Conservation (phyloP, 2,888 invertebrate species). For the Cabera pusaria region DNA sequence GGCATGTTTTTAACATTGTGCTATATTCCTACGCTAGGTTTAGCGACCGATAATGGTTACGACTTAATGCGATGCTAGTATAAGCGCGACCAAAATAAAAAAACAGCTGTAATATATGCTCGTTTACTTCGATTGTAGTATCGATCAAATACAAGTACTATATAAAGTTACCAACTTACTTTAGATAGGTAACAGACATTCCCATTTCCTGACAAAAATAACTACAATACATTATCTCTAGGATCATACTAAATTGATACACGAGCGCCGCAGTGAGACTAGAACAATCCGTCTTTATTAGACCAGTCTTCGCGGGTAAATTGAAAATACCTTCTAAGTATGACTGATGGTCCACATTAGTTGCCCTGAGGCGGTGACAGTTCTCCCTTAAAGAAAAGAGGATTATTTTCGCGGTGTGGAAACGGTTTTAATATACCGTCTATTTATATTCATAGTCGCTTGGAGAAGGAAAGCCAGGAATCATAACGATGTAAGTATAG, state of each 20-base stretch:
- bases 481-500: constrained; percentile 62
- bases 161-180: too few relatives aligned
- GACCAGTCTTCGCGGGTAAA: constrained; percentile 67
- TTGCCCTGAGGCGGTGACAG: constrained; percentile 68
- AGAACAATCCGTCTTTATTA: constrained; percentile 75
- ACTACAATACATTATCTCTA: constrained; percentile 33
- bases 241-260: constrained; percentile 51
- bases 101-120: too few relatives aligned
- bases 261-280: constrained; percentile 48
- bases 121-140: too few relatives aligned
- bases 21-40: too few relatives aligned
- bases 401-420: constrained; percentile 69
- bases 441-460: constrained; percentile 77
- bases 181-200: too few relatives aligned
- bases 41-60: too few relatives aligned
- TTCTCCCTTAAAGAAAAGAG: constrained; percentile 70
- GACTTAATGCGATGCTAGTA: too few relatives aligned
- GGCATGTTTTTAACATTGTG: too few relatives aligned
- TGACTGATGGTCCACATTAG: constrained; percentile 80
- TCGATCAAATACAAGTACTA: too few relatives aligned
- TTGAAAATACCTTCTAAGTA: constrained; percentile 81
- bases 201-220: too few relatives aligned
- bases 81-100: too few relatives aligned
- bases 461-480: constrained; percentile 60
- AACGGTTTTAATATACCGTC: constrained; percentile 73